phyloP scores from a whole-genome alignment of 1,140 invertebrate genomes.

The Caenorhabditis briggsae region DNA sequence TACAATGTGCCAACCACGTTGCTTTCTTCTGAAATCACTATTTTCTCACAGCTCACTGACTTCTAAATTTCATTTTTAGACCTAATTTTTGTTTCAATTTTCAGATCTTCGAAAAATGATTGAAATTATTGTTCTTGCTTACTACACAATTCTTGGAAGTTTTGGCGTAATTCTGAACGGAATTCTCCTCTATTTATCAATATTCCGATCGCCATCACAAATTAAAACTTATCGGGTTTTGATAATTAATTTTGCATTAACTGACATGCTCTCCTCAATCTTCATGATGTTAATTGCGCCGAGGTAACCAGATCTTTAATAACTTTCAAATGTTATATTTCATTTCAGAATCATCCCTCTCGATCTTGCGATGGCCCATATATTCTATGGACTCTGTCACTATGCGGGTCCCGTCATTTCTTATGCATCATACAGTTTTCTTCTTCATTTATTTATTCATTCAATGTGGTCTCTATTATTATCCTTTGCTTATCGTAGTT shows the following conservation, averaged over 20 bases:
- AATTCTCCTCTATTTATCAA: background rate
- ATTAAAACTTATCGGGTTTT: conserved; percentile 42
- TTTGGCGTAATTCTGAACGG: conserved; percentile 1
- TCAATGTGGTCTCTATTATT: conserved; percentile 24
- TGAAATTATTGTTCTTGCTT: conserved; percentile 4
- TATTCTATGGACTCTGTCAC: conserved; percentile 30
- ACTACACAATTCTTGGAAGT: conserved; percentile 21
- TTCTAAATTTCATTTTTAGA: too few species aligned
- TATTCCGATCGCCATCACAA: conserved; percentile 24
- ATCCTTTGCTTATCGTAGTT: conserved; percentile 26
- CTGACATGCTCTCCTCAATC: conserved; percentile 28
- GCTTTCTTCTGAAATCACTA: background rate
- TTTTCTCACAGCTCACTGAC: background rate
- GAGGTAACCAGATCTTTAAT: background rate
- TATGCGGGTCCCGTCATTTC: background rate
- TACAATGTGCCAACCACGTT: conserved; percentile 46
- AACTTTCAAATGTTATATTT: background rate
- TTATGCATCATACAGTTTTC: conserved; percentile 16
- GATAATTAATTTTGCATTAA: conserved; percentile 11
- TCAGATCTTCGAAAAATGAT: background rate
- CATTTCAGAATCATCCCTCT: conserved; percentile 35
- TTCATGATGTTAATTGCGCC: conserved; percentile 23
- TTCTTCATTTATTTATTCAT: conserved; percentile 20
- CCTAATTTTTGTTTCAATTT: background rate
- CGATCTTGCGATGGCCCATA: conserved; percentile 13